phyloP scores from a whole-genome alignment of 2,113 vertebrate species.

The Eurystomus gularis region DNA sequence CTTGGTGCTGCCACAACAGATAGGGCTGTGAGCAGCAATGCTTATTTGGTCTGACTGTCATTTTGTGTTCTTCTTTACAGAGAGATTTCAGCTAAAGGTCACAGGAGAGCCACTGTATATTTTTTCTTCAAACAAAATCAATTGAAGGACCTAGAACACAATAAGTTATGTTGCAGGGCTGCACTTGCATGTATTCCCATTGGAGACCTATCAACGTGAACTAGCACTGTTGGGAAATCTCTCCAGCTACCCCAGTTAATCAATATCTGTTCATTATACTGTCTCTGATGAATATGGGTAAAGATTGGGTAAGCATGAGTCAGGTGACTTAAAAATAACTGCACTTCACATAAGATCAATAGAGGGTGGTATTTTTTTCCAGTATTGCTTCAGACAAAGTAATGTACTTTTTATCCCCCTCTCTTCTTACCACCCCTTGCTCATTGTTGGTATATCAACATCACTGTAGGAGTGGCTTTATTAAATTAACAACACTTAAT shows the following conservation, averaged over 20 bases:
- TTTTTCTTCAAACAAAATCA: conserved; percentile 78
- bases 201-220: conserved; percentile 76
- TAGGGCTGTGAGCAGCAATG: background rate
- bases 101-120: conserved; percentile 64
- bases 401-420: conserved; percentile 3
- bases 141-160: conserved; percentile 78
- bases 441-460: conserved; percentile 30
- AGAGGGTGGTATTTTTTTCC: background rate
- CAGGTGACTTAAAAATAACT: conserved; percentile 85
- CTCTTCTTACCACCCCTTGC: background rate
- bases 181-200: conserved; percentile 63
- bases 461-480: conserved; percentile 54
- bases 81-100: conserved; percentile 78
- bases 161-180: conserved; percentile 79
- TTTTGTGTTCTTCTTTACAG: conserved; percentile 45
- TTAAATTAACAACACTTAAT: conserved; percentile 76
- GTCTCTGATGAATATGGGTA: conserved; percentile 76
- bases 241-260: conserved; percentile 80
- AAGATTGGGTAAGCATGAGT: conserved; percentile 77
- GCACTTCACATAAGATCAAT: conserved; percentile 77
- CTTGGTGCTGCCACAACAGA: background rate
- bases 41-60: conserved; percentile 46
- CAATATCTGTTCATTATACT: conserved; percentile 87
- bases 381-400: conserved; percentile 53
- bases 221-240: conserved; percentile 81